A percentile compares a stretch with the other conserved stretches of the same genome.
phyloP scores from a whole-genome alignment of 1,140 invertebrate genomes.

The Plodia interpunctella region DNA sequence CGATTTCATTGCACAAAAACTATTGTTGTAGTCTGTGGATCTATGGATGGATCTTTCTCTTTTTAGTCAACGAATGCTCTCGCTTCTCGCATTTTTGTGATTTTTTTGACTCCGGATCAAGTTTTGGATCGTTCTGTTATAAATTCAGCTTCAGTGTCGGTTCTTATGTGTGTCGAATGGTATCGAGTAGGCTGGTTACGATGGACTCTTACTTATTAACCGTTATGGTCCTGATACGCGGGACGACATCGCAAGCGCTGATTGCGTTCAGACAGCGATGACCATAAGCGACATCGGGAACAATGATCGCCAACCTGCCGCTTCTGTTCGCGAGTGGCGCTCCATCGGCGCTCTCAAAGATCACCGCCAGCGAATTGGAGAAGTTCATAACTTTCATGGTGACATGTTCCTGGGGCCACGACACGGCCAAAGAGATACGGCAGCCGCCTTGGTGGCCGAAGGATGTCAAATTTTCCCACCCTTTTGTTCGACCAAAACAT shows the following conservation, averaged over 20 bases:
- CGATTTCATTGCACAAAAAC: slow-evolving; percentile 1
- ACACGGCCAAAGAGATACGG: slow-evolving; percentile 77
- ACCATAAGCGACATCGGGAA: slow-evolving; percentile 58
- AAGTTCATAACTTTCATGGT: slow-evolving; percentile 86
- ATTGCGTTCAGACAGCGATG: slow-evolving; percentile 52
- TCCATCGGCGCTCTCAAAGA: slow-evolving; percentile 81
- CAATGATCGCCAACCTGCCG: slow-evolving; percentile 82
- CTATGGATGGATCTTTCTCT: slow-evolving; percentile 62
- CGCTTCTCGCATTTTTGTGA: slow-evolving; percentile 45
- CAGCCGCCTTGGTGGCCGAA: slow-evolving; percentile 83
- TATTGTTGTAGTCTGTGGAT: slow-evolving; percentile 35
- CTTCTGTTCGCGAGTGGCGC: slow-evolving; percentile 83
- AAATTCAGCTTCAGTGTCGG: slow-evolving; percentile 10
- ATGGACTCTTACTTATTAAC: slow-evolving; percentile 45
- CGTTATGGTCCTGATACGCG: slow-evolving; percentile 41
- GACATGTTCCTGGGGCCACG: slow-evolving; percentile 83
- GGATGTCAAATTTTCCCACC: slow-evolving; percentile 81
- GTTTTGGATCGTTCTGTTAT: slow-evolving; percentile 24
- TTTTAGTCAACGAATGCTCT: slow-evolving; percentile 61
- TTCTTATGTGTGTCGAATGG: slow-evolving; percentile 27
- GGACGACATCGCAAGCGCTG: slow-evolving; percentile 61
- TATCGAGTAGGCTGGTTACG: slow-evolving; percentile 18
- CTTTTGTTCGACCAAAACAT: slow-evolving; percentile 74
- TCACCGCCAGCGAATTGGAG: slow-evolving; percentile 80
- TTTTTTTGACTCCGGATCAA: slow-evolving; percentile 32